Evolutionary conservation across 2,797 vertebrate genomes (phyloP), one percentile per base, ranked within the genome.

Genomic region (Botia almorhae): DNA sequence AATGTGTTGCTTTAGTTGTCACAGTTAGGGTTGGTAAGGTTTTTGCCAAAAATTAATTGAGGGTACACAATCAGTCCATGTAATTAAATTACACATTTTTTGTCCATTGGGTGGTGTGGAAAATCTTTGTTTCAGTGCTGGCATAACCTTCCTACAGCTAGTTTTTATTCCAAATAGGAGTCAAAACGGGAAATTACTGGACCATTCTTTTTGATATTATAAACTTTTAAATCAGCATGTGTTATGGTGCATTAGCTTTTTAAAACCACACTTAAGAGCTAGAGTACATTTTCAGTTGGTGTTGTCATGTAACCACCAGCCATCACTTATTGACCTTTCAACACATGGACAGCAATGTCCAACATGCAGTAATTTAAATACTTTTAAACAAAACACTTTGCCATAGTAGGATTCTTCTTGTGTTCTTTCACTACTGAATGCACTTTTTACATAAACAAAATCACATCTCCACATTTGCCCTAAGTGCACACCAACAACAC

Each of bases 401-500:
- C 88, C 90, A 88, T 91, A 91, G 87, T 87, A 87, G 84, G 53
- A 65, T 88, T 88, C 91, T 88, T 81, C 68, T 75, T 80, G 82
- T 68, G 61, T 83, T 89, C 90, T 93, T 93, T 83, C 90, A 89
- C 92, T 93, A 94, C 90, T 92, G 89, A 94, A 94, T 92, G 93
- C 92, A 93, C 92, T 94, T 94, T 93, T 93, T 93, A 93, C 88
- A 82, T 86, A 75, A 81, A 89, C 85, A 84, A 90, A 92, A 92
- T 82, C 85, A 88, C 81, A 90, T 91, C 90, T 90, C 91, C 92
- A 91, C 90, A 85, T 74, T 91, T 90, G 88, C 87, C 93, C 92
- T 94, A 94, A 90, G 89, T 93, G 91, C 93, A 94, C 92, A 93
- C 88, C 90, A 92, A 93, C 92, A 93, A 93, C 91, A 94, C 93